These are phyloP conservation scores for Anguilla japonica DNA, from an alignment of 2,113 vertebrate genomes.

Conservation along the genomic window DNA sequence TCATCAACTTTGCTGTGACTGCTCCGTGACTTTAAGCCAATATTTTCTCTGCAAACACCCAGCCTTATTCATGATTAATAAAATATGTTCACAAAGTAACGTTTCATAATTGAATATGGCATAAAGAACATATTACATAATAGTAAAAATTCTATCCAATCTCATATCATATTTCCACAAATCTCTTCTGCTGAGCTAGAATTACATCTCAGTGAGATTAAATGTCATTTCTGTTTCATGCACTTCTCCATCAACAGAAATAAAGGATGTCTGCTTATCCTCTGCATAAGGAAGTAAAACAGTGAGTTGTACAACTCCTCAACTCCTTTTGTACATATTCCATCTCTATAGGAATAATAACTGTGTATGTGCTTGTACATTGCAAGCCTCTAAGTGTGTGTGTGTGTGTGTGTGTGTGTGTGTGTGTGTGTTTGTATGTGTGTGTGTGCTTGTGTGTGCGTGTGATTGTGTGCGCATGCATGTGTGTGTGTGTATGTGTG, in stretches of 20 bases:
- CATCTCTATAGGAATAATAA: no score
- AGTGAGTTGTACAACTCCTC: not conserved
- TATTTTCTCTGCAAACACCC: no score
- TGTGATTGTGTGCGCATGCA: slow-evolving; percentile 17
- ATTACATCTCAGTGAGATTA: not conserved
- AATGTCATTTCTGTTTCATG: not conserved
- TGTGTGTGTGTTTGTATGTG: not conserved
- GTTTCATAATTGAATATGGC: not conserved
- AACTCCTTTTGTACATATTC: not conserved
- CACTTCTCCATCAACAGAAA: not conserved
- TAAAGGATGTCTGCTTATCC: slow-evolving; percentile 28
- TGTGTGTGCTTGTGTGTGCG: not conserved
- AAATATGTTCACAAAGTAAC: not conserved
- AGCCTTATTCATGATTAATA: no score
- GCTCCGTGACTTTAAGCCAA: no score
- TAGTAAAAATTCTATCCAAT: not conserved
- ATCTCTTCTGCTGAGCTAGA: not conserved
- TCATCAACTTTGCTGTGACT: no score
- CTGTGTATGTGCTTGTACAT: no score
- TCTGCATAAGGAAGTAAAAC: not conserved
- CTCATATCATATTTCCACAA: not conserved
- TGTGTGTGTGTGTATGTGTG: not conserved
- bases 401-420: not conserved
- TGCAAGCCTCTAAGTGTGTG: no score
- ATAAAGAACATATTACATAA: not conserved